A percentile compares a stretch with the other conserved stretches of the same genome.
These are phyloP conservation scores for Bombyx huttoni DNA, from an alignment of 2,888 invertebrate genomes.

Conservation along the genomic window DNA sequence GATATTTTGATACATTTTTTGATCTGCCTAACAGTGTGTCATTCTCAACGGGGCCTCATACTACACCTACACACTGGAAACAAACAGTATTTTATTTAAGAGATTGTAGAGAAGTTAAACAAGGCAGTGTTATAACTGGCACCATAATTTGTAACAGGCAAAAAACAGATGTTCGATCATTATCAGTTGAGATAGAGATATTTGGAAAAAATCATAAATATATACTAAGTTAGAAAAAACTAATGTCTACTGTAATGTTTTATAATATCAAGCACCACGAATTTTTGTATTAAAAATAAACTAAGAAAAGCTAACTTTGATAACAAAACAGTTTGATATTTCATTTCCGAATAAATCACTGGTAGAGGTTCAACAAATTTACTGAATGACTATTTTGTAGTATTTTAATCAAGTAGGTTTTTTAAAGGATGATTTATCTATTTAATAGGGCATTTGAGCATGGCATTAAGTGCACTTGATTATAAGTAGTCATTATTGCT, in stretches of 20 bases:
- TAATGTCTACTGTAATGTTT: neutral
- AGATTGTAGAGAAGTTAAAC: slow-evolving; percentile 77
- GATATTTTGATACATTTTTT: slow-evolving; percentile 93
- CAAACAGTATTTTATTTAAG: slow-evolving; percentile 91
- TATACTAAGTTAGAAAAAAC: slow-evolving; percentile 63
- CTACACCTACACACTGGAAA: slow-evolving; percentile 91
- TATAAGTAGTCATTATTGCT: too few relatives aligned
- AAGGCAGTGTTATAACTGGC: slow-evolving; percentile 76
- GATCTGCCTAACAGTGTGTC: slow-evolving; percentile 76
- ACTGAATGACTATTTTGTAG: too few relatives aligned
- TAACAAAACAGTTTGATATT: too few relatives aligned
- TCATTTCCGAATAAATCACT: too few relatives aligned
- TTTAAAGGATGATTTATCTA: too few relatives aligned
- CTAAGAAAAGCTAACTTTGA: too few relatives aligned
- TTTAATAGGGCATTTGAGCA: too few relatives aligned
- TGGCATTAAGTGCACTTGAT: too few relatives aligned
- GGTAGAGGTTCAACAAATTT: too few relatives aligned
- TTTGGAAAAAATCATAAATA: slow-evolving; percentile 75
- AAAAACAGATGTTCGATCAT: slow-evolving; percentile 80
- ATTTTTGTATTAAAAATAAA: too few relatives aligned
- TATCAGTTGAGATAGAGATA: slow-evolving; percentile 78
- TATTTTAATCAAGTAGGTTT: too few relatives aligned
- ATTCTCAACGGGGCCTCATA: slow-evolving; percentile 85
- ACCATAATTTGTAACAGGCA: slow-evolving; percentile 82
- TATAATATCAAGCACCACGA: neutral